Percentiles rank a stretch among this genome's conserved stretches.
Conservation (phyloP, 2,888 invertebrate species). For the Automeris io region DNA sequence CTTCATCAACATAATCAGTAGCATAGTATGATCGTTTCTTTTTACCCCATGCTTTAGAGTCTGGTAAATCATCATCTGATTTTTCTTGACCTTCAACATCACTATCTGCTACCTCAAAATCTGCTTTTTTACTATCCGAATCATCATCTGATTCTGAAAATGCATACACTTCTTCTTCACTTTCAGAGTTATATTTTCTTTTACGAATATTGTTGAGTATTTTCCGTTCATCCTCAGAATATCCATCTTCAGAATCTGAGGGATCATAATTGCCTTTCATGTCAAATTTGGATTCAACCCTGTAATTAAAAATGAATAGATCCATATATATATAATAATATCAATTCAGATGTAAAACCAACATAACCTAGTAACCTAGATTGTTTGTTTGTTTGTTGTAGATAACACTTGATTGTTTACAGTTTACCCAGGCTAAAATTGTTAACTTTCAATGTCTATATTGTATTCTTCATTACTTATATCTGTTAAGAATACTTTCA, state of each 20-base stretch:
- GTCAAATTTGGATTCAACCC: constrained; percentile 56
- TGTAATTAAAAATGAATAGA: constrained; percentile 32
- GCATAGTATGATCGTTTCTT: constrained; percentile 87
- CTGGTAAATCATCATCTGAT: constrained; percentile 83
- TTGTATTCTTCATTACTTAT: too few relatives aligned
- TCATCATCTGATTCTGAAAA: constrained; percentile 73
- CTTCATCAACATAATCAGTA: constrained; percentile 92
- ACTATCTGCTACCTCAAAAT: constrained; percentile 77
- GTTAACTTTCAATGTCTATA: too few relatives aligned
- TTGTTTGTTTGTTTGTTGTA: too few relatives aligned
- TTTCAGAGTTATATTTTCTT: constrained; percentile 69
- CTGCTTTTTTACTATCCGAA: constrained; percentile 61
- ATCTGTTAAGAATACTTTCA: too few relatives aligned
- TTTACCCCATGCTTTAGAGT: constrained; percentile 92
- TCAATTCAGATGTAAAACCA: too few relatives aligned
- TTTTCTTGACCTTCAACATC: constrained; percentile 87
- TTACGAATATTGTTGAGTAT: constrained; percentile 79
- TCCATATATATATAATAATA: too few relatives aligned
- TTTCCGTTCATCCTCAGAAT: constrained; percentile 79
- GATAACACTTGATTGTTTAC: too few relatives aligned
- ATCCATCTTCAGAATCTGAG: constrained; percentile 85
- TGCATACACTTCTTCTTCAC: constrained; percentile 80
- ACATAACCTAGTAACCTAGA: too few relatives aligned
- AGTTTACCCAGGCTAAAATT: too few relatives aligned
- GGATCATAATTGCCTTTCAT: constrained; percentile 77